Percentiles rank a stretch among this genome's conserved stretches.
phyloP scores from a whole-genome alignment of 2,888 invertebrate species.

The Agonopterix arenella region DNA sequence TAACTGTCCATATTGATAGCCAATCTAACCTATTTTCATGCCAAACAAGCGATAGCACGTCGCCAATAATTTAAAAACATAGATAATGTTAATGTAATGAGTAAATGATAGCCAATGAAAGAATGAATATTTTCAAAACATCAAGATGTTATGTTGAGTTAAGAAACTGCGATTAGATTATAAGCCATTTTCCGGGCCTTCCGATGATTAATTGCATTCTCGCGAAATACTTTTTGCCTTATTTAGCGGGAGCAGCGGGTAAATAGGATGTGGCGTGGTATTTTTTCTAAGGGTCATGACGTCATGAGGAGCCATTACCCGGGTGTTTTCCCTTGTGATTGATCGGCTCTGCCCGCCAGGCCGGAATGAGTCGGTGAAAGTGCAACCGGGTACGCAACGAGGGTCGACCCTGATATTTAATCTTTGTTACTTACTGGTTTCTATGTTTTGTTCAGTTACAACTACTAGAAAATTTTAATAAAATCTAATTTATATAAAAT shows the following conservation, averaged over 20 bases:
- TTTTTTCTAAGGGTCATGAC: conserved; percentile 46
- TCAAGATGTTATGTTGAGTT: background rate
- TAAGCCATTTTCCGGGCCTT: conserved; percentile 24
- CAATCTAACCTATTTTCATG: no score
- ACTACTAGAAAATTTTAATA: no score
- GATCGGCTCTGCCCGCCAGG: conserved; percentile 39
- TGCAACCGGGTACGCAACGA: background rate
- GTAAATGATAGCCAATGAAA: background rate
- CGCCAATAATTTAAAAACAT: no score
- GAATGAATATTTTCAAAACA: background rate
- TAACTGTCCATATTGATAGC: no score
- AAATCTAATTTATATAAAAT: no score
- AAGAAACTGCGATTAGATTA: conserved; percentile 8
- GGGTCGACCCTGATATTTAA: conserved; percentile 1
- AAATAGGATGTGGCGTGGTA: conserved; percentile 45
- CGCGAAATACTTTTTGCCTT: conserved; percentile 54
- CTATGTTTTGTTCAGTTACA: no score
- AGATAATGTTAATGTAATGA: no score
- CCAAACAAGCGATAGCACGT: no score
- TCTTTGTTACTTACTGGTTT: conserved; percentile 7
- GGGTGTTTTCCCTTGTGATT: conserved; percentile 60
- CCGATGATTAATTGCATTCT: conserved; percentile 52
- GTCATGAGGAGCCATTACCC: conserved; percentile 57
- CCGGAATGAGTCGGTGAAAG: conserved; percentile 4
- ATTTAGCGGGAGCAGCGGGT: conserved; percentile 46